phyloP scores from a whole-genome alignment of 2,888 invertebrate species.

The Ormia ochracea region DNA sequence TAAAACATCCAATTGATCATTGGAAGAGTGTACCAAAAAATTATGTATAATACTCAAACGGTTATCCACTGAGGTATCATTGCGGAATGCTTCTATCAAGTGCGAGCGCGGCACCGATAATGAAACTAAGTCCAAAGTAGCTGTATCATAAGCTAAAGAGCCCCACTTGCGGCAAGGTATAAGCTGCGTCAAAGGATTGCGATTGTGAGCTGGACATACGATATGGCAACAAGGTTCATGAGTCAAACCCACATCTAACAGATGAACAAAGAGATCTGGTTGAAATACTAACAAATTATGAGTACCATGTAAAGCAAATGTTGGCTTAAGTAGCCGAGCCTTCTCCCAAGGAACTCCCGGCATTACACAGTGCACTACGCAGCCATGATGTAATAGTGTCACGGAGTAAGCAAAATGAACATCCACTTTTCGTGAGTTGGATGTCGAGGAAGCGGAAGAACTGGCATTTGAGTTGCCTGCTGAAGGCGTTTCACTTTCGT shows the following conservation, averaged over 20 bases:
- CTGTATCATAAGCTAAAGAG: conserved; percentile 79
- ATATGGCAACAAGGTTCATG: conserved; percentile 92
- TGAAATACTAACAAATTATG: conserved; percentile 89
- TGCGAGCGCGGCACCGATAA: conserved; percentile 82
- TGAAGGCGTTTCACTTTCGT: conserved; percentile 63
- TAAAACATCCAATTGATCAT: conserved; percentile 83
- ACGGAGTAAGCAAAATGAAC: conserved; percentile 92
- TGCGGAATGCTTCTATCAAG: conserved; percentile 83
- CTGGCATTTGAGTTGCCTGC: conserved; percentile 57
- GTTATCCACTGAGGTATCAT: conserved; percentile 82
- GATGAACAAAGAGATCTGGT: conserved; percentile 89
- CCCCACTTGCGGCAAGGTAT: conserved; percentile 79
- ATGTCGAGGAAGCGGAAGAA: conserved; percentile 50
- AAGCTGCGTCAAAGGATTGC: conserved; percentile 79
- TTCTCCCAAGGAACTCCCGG: conserved; percentile 88
- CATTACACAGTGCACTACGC: conserved; percentile 88
- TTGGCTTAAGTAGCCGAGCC: conserved; percentile 86
- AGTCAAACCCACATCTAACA: conserved; percentile 88
- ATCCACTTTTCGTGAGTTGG: conserved; percentile 66
- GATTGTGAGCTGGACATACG: conserved; percentile 81
- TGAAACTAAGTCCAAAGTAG: conserved; percentile 85
- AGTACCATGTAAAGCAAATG: conserved; percentile 85
- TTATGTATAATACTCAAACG: conserved; percentile 89
- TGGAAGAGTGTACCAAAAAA: conserved; percentile 84
- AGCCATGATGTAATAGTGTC: conserved; percentile 88